Percentiles rank a stretch among this genome's conserved stretches.
phyloP scores from a whole-genome alignment of 2,888 invertebrate species.

The Saturnia japonica region DNA sequence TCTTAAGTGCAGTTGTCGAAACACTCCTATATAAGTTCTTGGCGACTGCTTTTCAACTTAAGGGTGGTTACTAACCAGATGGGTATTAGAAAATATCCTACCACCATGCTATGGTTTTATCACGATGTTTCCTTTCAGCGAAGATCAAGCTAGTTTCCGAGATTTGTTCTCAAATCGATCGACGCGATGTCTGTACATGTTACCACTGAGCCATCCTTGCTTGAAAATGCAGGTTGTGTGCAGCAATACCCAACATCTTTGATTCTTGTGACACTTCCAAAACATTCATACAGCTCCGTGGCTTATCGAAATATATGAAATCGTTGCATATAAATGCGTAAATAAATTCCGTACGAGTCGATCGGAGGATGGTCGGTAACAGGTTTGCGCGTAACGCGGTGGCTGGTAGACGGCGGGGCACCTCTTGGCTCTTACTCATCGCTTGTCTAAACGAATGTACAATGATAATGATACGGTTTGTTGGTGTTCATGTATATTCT shows the following conservation, averaged over 20 bases:
- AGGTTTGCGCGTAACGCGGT: conserved; percentile 62
- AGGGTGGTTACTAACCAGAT: too few relatives aligned
- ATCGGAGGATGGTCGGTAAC: conserved; percentile 43
- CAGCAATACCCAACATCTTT: not conserved
- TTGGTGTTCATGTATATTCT: conserved; percentile 14
- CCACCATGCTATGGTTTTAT: too few relatives aligned
- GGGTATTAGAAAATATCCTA: too few relatives aligned
- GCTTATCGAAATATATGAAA: conserved; percentile 24
- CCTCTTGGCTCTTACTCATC: conserved; percentile 47
- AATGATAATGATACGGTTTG: conserved; percentile 18
- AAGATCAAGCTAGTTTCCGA: too few relatives aligned
- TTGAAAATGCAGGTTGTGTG: not conserved
- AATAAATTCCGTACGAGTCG: conserved; percentile 41
- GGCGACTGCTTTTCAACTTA: too few relatives aligned
- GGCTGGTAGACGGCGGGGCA: conserved; percentile 57
- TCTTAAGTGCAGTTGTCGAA: too few relatives aligned
- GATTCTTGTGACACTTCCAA: not conserved
- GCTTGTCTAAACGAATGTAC: conserved; percentile 22
- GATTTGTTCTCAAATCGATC: too few relatives aligned
- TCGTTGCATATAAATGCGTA: conserved; percentile 30
- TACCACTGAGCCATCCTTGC: too few relatives aligned
- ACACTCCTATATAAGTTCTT: too few relatives aligned
- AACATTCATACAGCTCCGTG: not conserved
- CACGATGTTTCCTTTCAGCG: too few relatives aligned
- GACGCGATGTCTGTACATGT: too few relatives aligned